Base-by-base conservation (phyloP, 2,113 vertebrate genomes). In the Phylloscopus whistleri region DNA sequence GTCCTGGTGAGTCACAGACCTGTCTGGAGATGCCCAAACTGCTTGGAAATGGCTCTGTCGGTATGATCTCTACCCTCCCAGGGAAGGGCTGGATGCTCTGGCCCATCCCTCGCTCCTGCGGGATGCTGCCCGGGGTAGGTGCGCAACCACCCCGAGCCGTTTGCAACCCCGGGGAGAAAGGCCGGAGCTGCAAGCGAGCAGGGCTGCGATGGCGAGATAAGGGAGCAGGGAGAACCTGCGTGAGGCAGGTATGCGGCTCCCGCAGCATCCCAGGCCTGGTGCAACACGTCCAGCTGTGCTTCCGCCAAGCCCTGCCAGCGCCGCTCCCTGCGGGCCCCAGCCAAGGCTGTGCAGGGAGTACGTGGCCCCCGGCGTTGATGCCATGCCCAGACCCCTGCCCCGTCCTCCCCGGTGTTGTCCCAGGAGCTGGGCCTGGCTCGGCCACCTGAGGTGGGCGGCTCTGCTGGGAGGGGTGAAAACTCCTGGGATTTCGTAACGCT, bases 1-100 rank as follows among this genome's bases (percentile, higher is more conserved):
- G 89, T 95, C 95, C 94, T 4, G 35, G 78, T 94, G 91, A 94
- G 79, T 97, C 91, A 96, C 80, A 51, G 93, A 51, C 96, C 95
- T 97, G 96, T 96, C 95, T 97, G 96, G 95, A 97, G 95, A 96
- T 97, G 95, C 96, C 97, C 81, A 13, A 19, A 70, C 95, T 94
- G 67, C 96, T 82, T 90, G 64, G 94, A 94, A 74, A 95, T 49
- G 53, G 60, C 68, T 94, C 78, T 64, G 74, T 59, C 1, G 0
- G 89, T 70, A 78, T 69, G 85, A 94, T 97, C 75, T 92, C 87
- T 85, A 70, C 86, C 51, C 81, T 93, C 46, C 68, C 24, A 21
- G 95, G 90, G 85, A 89, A 83, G 91, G 86, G 84, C 64, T 10
- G 59, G 93, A 86, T 64, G 18, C 68, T 53, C 51, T 46, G 7